Evolutionary conservation across 2,797 vertebrate species (phyloP).

Genomic region (Ispidina lecontei): DNA sequence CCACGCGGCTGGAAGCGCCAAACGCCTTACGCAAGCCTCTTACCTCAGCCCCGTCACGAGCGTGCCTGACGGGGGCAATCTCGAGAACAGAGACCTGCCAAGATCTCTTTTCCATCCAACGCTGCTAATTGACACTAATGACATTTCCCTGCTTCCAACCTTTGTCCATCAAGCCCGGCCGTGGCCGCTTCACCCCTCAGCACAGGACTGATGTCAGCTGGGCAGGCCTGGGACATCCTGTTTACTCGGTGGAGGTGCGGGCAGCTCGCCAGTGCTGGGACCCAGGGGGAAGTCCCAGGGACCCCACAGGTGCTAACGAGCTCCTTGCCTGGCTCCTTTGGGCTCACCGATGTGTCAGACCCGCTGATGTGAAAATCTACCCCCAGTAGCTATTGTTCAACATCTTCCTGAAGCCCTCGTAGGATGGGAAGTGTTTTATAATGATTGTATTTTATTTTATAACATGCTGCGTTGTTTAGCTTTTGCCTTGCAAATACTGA

Average conservation of each 20-base stretch:
- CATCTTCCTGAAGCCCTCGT: conserved; percentile 11
- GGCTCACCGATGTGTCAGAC: not conserved
- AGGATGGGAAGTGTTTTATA: conserved; percentile 20
- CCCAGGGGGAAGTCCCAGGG: conserved; percentile 34
- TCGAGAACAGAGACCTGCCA: not conserved
- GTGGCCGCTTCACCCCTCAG: not conserved
- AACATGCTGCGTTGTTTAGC: not conserved
- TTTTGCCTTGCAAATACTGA: conserved; percentile 1
- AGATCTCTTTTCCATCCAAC: not conserved
- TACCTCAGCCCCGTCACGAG: not conserved
- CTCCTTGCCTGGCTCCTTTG: not conserved
- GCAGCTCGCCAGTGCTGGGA: not conserved
- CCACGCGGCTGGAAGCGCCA: not conserved
- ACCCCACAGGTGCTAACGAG: conserved; percentile 15
- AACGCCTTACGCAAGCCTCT: not conserved
- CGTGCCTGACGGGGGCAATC: not conserved
- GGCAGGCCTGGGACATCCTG: conserved; percentile 43
- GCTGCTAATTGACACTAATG: conserved; percentile 33
- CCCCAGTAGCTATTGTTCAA: conserved; percentile 31
- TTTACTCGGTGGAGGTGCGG: conserved; percentile 24
- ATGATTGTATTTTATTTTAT: not conserved
- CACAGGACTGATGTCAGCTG: conserved; percentile 40
- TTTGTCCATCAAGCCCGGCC: not conserved
- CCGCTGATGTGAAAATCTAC: not conserved
- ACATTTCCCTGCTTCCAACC: not conserved